Conservation (phyloP, 2,113 vertebrate genomes). For the Butastur rufipennis region DNA sequence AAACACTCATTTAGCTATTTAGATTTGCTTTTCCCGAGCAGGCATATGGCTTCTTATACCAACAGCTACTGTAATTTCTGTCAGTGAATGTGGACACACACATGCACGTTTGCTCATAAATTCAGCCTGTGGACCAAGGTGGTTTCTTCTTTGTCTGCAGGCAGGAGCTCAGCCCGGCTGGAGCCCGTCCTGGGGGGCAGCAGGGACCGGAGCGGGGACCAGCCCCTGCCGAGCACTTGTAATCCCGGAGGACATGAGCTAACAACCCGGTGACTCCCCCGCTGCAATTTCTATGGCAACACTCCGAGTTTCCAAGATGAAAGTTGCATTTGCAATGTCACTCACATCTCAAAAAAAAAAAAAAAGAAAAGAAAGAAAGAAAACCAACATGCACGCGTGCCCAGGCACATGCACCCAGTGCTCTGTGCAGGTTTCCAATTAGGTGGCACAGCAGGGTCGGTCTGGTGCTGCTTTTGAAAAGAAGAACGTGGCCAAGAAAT, state of each 20-base stretch:
- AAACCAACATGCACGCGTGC: background rate
- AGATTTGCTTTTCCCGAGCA: background rate
- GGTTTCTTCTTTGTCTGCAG: background rate
- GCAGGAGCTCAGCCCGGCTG: background rate
- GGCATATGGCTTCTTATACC: background rate
- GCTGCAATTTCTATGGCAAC: conserved; percentile 63
- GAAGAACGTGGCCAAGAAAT: background rate
- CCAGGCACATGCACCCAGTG: background rate
- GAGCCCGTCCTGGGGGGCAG: background rate
- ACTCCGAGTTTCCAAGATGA: background rate
- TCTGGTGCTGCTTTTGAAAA: background rate
- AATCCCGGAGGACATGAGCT: background rate
- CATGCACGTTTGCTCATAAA: accelerated
- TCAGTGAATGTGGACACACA: background rate
- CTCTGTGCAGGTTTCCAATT: background rate
- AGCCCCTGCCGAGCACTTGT: background rate
- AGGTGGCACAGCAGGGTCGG: background rate
- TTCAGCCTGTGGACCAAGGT: background rate
- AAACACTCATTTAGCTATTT: background rate
- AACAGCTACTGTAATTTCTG: background rate
- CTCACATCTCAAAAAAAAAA: background rate
- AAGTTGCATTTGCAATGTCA: conserved; percentile 32
- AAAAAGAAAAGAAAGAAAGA: background rate
- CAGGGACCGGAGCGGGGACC: background rate
- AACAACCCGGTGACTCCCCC: background rate